Base-by-base conservation (phyloP, 2,888 invertebrate genomes). In the Ochropleura leucogaster region DNA sequence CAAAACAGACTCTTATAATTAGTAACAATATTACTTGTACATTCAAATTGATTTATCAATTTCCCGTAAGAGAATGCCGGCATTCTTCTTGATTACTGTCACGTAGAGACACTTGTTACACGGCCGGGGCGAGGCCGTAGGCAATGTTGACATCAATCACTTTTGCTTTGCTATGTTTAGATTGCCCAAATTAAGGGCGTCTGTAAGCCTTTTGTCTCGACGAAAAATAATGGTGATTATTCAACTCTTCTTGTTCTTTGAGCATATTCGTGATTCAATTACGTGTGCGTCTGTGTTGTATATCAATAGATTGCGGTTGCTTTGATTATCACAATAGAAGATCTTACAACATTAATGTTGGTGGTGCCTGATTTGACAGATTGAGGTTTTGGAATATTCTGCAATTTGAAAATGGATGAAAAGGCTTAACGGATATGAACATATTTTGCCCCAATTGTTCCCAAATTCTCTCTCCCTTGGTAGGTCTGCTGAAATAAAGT, bases 91-190 rank as follows among this genome's bases (percentile, higher is more conserved):
- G 92, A 93, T 92, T 92, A 91, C 89, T 92, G 93, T 93, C 92
- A 94, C 94, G 94, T 94, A 94, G 91, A 72, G 94, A 94, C 93
- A 94, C 94, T 94, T 94, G 94, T 94, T 93, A 93, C 93, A 89
- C 90, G 88, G 90, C 86, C 88, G 75, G 84, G 85, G 80, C 60
- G 77, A 80, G 66, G 77, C 89, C 92, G 90, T 88, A 86, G 85
- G 79, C 75, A 14, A 77, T 77, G 75, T 75, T 75, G 60, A 77
- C 92, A 92, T 93, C 91, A 90, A 93, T 93, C 92, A 93, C 90
- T 86, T 86, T 90, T 86, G 90, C 88, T 87, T 79, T 87, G 91
- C 92, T 85, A 92, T 94, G 94, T 94, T 94, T 94, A 93, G 93
- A 95, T 94, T 94, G 92, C 90, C 90, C 91, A 93, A 95, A 95